A percentile compares a stretch with the other conserved stretches of the same genome.
phyloP scores from a whole-genome alignment of 2,113 vertebrate species.

The Neotoma lepida region DNA sequence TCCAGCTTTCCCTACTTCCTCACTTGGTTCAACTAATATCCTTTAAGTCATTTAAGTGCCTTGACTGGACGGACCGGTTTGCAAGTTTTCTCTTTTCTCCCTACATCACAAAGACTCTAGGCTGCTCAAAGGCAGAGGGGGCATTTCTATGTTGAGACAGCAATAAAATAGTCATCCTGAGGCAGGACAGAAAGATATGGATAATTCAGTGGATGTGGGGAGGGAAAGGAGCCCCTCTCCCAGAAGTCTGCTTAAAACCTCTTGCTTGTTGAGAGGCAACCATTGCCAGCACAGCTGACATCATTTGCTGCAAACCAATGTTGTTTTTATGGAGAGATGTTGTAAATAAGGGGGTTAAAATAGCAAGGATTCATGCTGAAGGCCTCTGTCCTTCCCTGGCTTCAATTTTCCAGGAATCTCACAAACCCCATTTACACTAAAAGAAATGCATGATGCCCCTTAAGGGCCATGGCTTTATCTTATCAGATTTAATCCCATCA shows the following conservation, averaged over 20 bases:
- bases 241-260: not conserved
- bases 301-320: not conserved
- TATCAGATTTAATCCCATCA: not conserved
- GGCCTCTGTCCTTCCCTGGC: not conserved
- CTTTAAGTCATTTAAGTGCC: slow-evolving; percentile 43
- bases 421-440: not conserved
- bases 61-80: slow-evolving; percentile 68
- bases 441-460: not conserved
- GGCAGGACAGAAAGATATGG: not conserved
- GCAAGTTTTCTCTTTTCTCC: slow-evolving; percentile 20
- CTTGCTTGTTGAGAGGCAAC: not conserved
- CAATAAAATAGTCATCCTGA: not conserved
- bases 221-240: not conserved
- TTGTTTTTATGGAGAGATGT: not conserved
- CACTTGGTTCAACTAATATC: slow-evolving; percentile 57
- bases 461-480: not conserved
- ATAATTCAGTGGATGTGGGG: not conserved
- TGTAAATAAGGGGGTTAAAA: not conserved
- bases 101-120: not conserved
- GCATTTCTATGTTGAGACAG: not conserved
- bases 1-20: slow-evolving; percentile 65
- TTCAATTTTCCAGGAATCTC: not conserved
- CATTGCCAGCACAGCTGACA: not conserved
- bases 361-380: not conserved
- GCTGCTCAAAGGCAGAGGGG: not conserved